Base-by-base conservation (phyloP, 2,797 vertebrate genomes). In the Tragopan temminckii region DNA sequence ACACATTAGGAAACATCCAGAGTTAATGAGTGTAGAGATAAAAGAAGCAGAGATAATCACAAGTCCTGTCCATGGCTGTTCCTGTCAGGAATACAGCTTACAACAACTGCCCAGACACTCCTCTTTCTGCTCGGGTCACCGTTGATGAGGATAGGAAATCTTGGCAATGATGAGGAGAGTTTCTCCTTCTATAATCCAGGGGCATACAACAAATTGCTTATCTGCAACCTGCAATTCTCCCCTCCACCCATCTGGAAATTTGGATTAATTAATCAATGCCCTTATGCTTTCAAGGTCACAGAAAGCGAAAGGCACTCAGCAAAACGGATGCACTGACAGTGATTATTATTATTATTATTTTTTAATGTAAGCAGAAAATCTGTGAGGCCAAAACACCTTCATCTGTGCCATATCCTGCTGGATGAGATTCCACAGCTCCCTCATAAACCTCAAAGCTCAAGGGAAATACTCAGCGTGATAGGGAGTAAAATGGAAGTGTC, bases 231-330 rank as follows among this genome's bases (percentile, higher is more conserved):
- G 92, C 85, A 94, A 81, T 96, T 93, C 89, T 94, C 87, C 57
- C 80, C 71, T 97, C 91, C 95, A 96, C 67, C 85, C 95, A 95
- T 86, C 88, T 95, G 95, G 91, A 93, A 96, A 94, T 90, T 8
- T 68, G 87, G 94, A 94, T 93, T 95, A 94, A 96, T 95, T 95
- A 95, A 87, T 95, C 89, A 95, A 90, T 0, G 31, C 45, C 88
- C 89, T 93, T n/a, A 74, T 68, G 74, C 85, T 94, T 94, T 94
- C 92, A 96, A 96, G 94, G 95, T 95, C 94, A 95, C 5, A 36
- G 85, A 62, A 93, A 96, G 94, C 91, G 71, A 96, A 93, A 95
- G 62, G 85, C 83, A 80, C 68, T 69, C 91, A 77, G 67, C 68
- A 95, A 88, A 94, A 90, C 23, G 58, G 80, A 81, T 86, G 89